A percentile compares a stretch with the other conserved stretches of the same genome.
phyloP scores from a whole-genome alignment of 2,888 invertebrate genomes.

The Schizaphis graminum region DNA sequence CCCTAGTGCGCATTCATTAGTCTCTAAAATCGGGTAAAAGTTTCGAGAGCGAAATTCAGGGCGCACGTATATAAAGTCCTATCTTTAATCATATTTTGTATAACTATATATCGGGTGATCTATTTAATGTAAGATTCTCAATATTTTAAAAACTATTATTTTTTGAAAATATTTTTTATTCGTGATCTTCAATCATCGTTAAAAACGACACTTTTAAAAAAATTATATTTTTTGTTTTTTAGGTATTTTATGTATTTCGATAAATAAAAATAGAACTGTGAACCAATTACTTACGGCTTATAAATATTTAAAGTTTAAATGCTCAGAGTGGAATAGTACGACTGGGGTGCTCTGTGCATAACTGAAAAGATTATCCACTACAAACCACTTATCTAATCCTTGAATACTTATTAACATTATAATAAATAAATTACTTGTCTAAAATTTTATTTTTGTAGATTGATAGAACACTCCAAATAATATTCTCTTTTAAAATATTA shows the following conservation, averaged over 20 bases:
- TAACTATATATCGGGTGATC: neutral
- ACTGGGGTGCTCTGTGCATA: too few species aligned
- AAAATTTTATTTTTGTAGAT: neutral
- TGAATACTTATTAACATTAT: neutral
- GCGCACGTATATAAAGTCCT: neutral
- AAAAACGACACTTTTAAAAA: neutral
- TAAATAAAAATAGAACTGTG: neutral
- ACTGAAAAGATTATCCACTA: neutral
- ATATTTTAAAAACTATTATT: neutral
- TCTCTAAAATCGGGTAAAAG: neutral
- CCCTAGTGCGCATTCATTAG: neutral
- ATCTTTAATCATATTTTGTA: neutral
- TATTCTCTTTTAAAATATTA: neutral
- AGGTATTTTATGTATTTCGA: neutral
- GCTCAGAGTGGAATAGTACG: neutral
- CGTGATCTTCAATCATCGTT: neutral
- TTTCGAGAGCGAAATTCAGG: neutral
- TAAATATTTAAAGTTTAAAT: neutral
- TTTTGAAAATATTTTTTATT: neutral
- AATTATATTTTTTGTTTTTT: neutral
- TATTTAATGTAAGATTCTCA: neutral
- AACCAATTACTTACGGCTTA: neutral
- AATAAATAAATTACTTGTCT: neutral
- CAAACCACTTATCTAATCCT: neutral
- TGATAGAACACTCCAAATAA: neutral